Evolutionary conservation across 2,888 invertebrate genomes (phyloP), one percentile per base, ranked within the genome.

Genomic region (Plebejus melissa): DNA sequence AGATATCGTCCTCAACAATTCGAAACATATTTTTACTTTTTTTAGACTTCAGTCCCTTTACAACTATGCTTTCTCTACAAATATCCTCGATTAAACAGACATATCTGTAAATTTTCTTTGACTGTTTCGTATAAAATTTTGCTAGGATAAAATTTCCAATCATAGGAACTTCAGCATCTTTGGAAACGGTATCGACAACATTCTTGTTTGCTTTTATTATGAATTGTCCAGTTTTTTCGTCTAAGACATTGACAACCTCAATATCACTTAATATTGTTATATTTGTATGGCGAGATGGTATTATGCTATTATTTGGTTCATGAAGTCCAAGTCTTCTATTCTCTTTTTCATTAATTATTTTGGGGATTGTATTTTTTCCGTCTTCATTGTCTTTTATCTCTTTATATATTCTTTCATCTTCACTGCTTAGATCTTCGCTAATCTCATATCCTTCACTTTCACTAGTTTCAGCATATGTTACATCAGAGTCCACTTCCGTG

Each of bases 91-190:
- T 69, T 69, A 69, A 28, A 69, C 69, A 22, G 36, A 69, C 28
- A 71, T 41, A 71, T 71, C 71, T 71, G 22, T 71, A 71, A 22
- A 71, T 71, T 71, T 71, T 71, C n/a, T n/a, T 71, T n/a, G 41
- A 71, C 41, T 71, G 71, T 71, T 71, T 71, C 22, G 71, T 71
- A 71, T 41, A 71, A 71, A 71, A 71, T 71, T 71, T 71, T 46
- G 16, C 70, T 7, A 71, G 70, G 46, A 71, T 46, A 71, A 71
- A 71, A 71, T 71, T 71, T 46, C 71, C 41, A 71, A 46, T 71
- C 46, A n/a, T 41, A 71, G 71, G 71, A 71, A 46, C 71, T 71
- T 71, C 71, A 71, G n/a, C 70, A 71, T 46, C 71, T 71, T 41
- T 71, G 69, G 28, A 69, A 28, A 28, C 36, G 36, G 28, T 9